Evolutionary conservation across 2,797 vertebrate species (phyloP).

Genomic region (Hafferia zeledoni): DNA sequence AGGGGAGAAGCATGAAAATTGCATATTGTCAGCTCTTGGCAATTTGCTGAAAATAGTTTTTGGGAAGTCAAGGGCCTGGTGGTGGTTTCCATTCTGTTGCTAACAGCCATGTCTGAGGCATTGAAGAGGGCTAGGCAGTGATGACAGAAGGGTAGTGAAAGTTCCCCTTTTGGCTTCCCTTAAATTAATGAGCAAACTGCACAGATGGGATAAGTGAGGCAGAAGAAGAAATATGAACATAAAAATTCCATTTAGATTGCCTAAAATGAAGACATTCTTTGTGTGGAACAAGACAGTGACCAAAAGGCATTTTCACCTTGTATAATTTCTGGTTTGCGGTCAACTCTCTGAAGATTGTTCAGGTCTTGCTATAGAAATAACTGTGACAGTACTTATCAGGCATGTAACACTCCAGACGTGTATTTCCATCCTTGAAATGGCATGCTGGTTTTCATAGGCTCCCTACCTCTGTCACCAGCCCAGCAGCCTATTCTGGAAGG

Average conservation of each 20-base stretch:
- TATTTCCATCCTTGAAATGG: not conserved
- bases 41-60: not conserved
- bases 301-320: not conserved
- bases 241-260: not conserved
- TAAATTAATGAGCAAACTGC: constrained; percentile 1
- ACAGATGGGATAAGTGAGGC: constrained; percentile 9
- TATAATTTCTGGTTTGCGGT: not conserved
- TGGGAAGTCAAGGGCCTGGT: not conserved
- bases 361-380: not conserved
- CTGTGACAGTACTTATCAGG: not conserved
- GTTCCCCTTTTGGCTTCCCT: not conserved
- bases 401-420: not conserved
- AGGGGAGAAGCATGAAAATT: not conserved
- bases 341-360: not conserved
- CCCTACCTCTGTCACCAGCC: not conserved
- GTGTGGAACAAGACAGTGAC: not conserved
- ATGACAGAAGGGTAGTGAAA: not conserved
- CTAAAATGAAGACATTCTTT: not conserved
- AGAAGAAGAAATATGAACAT: constrained; percentile 1
- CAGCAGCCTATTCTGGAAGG: not conserved
- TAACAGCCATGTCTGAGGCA: not conserved
- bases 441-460: accelerated
- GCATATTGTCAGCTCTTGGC: not conserved
- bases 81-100: not conserved
- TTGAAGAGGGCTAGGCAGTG: not conserved